phyloP scores from a whole-genome alignment of 2,797 vertebrate genomes.

The Muscicapa striata region DNA sequence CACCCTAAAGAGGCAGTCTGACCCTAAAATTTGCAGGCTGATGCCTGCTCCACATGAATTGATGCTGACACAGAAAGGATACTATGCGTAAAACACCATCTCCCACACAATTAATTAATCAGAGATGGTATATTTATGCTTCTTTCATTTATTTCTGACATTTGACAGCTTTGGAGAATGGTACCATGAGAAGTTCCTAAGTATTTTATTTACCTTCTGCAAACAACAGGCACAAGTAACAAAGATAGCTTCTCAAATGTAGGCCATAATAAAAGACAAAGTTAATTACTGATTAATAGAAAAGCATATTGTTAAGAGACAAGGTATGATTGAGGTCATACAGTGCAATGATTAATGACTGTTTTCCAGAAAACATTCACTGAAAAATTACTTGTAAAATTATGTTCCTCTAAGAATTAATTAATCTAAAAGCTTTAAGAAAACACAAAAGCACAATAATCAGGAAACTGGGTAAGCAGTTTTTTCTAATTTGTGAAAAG shows the following conservation, averaged over 20 bases:
- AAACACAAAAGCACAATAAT: constrained; percentile 33
- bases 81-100: not conserved
- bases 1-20: not conserved
- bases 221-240: not conserved
- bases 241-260: not conserved
- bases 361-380: constrained; percentile 4
- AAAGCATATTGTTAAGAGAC: not conserved
- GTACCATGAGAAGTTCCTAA: not conserved
- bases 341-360: not conserved
- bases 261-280: not conserved
- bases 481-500: not conserved
- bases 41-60: not conserved
- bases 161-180: not conserved
- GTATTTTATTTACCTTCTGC: not conserved
- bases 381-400: not conserved
- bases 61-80: not conserved
- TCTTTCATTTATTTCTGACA: not conserved
- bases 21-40: not conserved
- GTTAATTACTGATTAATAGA: constrained; percentile 17
- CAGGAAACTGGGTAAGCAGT: not conserved
- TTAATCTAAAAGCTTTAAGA: constrained; percentile 42
- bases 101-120: not conserved
- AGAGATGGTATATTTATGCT: not conserved
- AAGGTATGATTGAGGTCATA: not conserved
- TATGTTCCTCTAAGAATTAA: constrained; percentile 18